Base-by-base conservation (phyloP, 2,113 vertebrate species). In the Cygnus atratus region DNA sequence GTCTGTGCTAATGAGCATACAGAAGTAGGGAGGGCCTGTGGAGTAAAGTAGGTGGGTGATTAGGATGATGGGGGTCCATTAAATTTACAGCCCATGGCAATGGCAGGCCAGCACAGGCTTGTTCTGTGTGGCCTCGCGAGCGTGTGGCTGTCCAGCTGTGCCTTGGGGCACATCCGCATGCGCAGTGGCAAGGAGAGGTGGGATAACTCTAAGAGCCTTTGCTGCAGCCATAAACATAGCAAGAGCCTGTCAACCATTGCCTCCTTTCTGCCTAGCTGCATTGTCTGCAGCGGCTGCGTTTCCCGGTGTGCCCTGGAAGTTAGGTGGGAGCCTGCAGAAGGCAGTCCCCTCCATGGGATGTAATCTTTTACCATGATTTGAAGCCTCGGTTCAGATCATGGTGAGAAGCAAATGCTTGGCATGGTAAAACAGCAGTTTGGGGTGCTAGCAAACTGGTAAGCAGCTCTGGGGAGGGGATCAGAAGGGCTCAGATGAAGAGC, bases 341-440 rank as follows among this genome's bases (percentile, higher is more conserved):
- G 67, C 21, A 67, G 52, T 29, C 24, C 50, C 9, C 17, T 8
- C 48, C 6, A 2, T 26, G 9, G 59, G 55, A 6, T 70, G 37
- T 7, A 26, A 21, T 65, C 57, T 68, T 46, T 63, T 35, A 52
- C 43, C 29, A 1, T 15, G 33, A 15, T 10, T 2, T 59, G 66
- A 76, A 63, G 18, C 57, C 43, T 67, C 0, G 0, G 0, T 65
- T 76, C 48, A 43, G 0, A 1, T 22, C 10, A 2, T 58, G 29
- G 9, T 55, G n/a, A 68, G 70, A 58, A 68, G 24, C 5, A 2
- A 57, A 55, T 8, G 35, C 52, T 78, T 16, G 11, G 62, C 9
- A 2, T 41, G 57, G 22, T 28, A 72, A 2, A 26, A 39, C 13
- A 35, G 50, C 35, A 19, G 11, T 63, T 12, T 54, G 41, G 50